These are phyloP conservation scores for Drosophila setosimentum DNA, from an alignment of 2,888 invertebrate genomes.

Conservation along the genomic window DNA sequence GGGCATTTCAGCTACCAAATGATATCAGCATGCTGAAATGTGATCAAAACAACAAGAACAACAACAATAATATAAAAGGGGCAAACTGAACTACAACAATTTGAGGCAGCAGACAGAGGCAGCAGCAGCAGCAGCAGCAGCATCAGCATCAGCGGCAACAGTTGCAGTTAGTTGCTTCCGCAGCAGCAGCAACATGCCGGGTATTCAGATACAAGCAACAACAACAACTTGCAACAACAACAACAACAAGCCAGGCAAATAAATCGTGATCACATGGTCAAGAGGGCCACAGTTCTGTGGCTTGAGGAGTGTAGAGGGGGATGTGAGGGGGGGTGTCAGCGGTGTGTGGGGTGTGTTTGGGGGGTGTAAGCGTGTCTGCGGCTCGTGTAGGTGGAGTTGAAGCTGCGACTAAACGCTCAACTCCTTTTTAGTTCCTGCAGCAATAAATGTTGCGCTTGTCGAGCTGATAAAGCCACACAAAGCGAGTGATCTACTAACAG, in stretches of 20 bases:
- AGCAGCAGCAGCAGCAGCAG: slow-evolving; percentile 23
- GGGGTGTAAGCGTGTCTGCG: slow-evolving; percentile 13
- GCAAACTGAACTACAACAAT: slow-evolving; percentile 32
- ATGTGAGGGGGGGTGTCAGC: background rate
- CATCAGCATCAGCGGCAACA: slow-evolving; percentile 46
- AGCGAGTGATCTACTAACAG: slow-evolving; percentile 81
- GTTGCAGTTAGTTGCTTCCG: slow-evolving; percentile 65
- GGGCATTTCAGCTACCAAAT: slow-evolving; percentile 42
- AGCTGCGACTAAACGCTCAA: slow-evolving; percentile 62
- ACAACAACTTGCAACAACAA: slow-evolving; percentile 36
- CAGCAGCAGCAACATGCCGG: slow-evolving; percentile 65
- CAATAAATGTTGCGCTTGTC: slow-evolving; percentile 77
- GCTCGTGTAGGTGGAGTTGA: slow-evolving; percentile 69
- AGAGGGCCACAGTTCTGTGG: slow-evolving; percentile 60
- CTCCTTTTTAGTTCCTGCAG: slow-evolving; percentile 73
- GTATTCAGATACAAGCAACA: slow-evolving; percentile 69
- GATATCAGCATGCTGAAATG: slow-evolving; percentile 46
- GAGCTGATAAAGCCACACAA: slow-evolving; percentile 81
- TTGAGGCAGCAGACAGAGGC: slow-evolving; percentile 26
- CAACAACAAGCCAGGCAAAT: slow-evolving; percentile 67
- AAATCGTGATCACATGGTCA: slow-evolving; percentile 84
- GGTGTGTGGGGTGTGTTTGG: background rate
- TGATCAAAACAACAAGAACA: slow-evolving; percentile 41
- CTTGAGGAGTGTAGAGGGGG: background rate
- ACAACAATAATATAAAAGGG: slow-evolving; percentile 28